Base-by-base conservation (phyloP, 2,888 invertebrate genomes). In the Heliconius sara region DNA sequence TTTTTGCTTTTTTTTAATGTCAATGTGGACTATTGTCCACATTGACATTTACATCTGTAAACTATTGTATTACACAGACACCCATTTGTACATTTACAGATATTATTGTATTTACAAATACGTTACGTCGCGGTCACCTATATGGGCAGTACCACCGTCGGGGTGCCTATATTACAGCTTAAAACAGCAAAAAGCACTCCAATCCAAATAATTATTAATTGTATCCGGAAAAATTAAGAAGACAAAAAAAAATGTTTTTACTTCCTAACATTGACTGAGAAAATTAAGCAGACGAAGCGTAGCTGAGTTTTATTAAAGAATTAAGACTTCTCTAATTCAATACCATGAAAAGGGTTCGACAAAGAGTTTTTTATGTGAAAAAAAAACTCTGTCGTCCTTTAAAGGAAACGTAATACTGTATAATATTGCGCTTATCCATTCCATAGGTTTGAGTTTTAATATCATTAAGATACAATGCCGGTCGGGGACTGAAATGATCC, bases 381-480 rank as follows among this genome's bases (percentile, higher is more conserved):
- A 25, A 63, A 60, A 16, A 47, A 43, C 22, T 67, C 39, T 27
- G 12, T 77, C 22, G 16, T 75, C 27, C 43, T 68, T 66, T 19
- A 76, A n/a, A n/a, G 5, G 30, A 71, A n/a, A 60, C 47, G 65
- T 84, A 85, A 86, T 86, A 85, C 83, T 85, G 86, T 87, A 89
- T 88, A 88, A 89, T 88, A 90, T 89, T 86, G 87, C 87, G 89
- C 88, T 90, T 89, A 89, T 89, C 89, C 90, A 88, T 89, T 90
- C 88, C 86, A 85, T 87, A 85, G 86, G 87, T 86, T 85, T 83
- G 84, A 83, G 84, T 87, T 88, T 88, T 91, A 91, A 92, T 89
- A 87, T 91, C 91, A 91, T 92, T 93, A 93, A 87, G 85, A 85
- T 87, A 91, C 90, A 91, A 92, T 90, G 87, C 87, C 85, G 87